Evolutionary conservation across 2,888 invertebrate genomes (phyloP).

Genomic region (Punctoribates punctum): DNA sequence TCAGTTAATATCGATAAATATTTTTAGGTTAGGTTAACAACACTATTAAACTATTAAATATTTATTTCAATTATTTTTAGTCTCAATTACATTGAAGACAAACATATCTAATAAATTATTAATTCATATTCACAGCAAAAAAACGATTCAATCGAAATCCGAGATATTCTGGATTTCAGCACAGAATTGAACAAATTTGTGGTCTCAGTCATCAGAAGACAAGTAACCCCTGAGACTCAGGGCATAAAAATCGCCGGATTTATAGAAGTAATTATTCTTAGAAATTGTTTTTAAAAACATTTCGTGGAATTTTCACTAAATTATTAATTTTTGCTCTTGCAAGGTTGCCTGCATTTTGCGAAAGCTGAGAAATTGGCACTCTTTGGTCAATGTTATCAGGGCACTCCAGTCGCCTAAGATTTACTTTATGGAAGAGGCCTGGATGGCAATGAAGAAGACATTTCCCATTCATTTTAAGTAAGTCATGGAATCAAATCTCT

Average conservation of each 20-base stretch:
- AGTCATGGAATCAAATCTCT: neutral
- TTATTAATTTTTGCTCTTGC: neutral
- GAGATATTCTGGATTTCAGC: constrained; percentile 31
- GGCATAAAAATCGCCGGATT: constrained; percentile 36
- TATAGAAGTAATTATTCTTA: constrained; percentile 28
- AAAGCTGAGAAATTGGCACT: constrained; percentile 41
- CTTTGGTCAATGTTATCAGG: constrained; percentile 34
- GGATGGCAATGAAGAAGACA: constrained; percentile 22
- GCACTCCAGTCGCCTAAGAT: constrained; percentile 40
- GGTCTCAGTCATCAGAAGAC: constrained; percentile 21
- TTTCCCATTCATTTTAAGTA: constrained; percentile 41
- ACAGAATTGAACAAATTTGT: constrained; percentile 31
- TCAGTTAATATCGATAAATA: no score
- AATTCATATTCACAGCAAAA: neutral
- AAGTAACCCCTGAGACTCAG: constrained; percentile 28
- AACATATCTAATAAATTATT: neutral
- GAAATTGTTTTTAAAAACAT: neutral
- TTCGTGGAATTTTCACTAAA: neutral
- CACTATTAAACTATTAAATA: neutral
- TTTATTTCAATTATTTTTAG: neutral
- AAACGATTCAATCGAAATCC: neutral
- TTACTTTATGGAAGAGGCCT: constrained; percentile 41
- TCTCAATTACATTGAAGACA: neutral
- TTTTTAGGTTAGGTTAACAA: no score
- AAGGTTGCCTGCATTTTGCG: constrained; percentile 40